These are phyloP conservation scores for Holothuria leucospilota DNA, from an alignment of 53 echinoderm and acorn worm species.

Conservation along the genomic window DNA sequence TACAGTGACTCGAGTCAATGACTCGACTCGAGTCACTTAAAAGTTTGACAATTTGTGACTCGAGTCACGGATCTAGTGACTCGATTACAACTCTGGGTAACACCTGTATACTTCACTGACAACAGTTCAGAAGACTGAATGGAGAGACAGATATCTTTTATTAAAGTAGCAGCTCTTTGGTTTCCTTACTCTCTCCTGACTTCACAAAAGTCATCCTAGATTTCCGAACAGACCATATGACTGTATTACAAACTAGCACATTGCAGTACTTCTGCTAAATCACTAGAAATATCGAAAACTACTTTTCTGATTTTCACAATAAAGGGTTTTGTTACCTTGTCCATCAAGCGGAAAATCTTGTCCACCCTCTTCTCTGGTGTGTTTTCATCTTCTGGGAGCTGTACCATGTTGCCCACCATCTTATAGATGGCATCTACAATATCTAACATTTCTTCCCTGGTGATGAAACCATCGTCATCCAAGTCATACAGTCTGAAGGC, in stretches of 20 bases:
- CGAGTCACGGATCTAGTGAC: too few species aligned
- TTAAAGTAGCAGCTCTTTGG: too few species aligned
- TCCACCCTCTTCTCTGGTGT: constrained; percentile 97
- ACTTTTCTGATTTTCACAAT: background rate
- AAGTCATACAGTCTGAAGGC: constrained; percentile 95
- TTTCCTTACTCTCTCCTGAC: too few species aligned
- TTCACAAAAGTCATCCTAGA: too few species aligned
- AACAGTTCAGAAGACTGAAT: too few species aligned
- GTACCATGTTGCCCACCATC: constrained; percentile 97
- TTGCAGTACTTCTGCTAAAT: background rate
- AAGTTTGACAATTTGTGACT: too few species aligned
- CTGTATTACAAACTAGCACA: background rate
- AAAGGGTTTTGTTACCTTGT: constrained; percentile 72
- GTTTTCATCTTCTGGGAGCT: constrained; percentile 94
- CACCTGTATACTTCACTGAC: too few species aligned
- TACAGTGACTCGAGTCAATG: too few species aligned
- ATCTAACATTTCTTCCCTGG: constrained; percentile 84
- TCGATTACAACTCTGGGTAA: too few species aligned
- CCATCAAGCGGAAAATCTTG: constrained; percentile 96
- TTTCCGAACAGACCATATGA: too few species aligned
- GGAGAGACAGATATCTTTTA: too few species aligned
- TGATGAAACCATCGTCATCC: constrained; percentile 93
- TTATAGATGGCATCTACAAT: constrained; percentile 97
- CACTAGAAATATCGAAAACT: background rate
- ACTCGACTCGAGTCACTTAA: too few species aligned